Percentiles rank a stretch among this genome's conserved stretches.
Conservation (phyloP, 2,113 vertebrate species). For the Plestiodon gilberti region DNA sequence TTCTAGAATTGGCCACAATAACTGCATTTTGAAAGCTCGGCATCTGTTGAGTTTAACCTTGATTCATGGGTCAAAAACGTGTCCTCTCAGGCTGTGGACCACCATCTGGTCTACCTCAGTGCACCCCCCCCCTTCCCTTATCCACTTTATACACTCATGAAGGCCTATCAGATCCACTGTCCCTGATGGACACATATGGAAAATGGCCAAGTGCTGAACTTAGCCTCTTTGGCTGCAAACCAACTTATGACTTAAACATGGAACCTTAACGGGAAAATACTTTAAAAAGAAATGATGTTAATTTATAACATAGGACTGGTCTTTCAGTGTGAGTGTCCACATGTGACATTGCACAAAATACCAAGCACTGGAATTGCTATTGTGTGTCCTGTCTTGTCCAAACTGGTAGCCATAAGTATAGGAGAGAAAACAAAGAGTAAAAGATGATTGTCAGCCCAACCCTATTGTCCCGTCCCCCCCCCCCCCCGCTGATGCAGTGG, state of each 20-base stretch:
- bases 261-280: slow-evolving; percentile 32
- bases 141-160: slow-evolving; percentile 41
- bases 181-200: slow-evolving; percentile 49
- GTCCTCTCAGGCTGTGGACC: slow-evolving; percentile 70
- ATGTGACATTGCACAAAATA: neutral
- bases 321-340: neutral
- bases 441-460: too few relatives aligned
- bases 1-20: slow-evolving; percentile 48
- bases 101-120: slow-evolving; percentile 61
- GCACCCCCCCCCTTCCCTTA: slow-evolving; percentile 36
- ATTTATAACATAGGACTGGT: neutral
- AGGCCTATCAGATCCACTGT: slow-evolving; percentile 59
- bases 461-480: too few relatives aligned
- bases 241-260: slow-evolving; percentile 69
- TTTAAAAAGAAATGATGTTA: slow-evolving; percentile 43
- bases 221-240: slow-evolving; percentile 54
- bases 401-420: neutral
- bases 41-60: slow-evolving; percentile 72
- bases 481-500: too few relatives aligned
- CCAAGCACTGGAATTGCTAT: neutral
- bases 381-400: neutral
- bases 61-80: slow-evolving; percentile 67
- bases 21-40: slow-evolving; percentile 56
- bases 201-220: slow-evolving; percentile 61
- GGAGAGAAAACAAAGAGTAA: neutral